Base-by-base conservation (phyloP, 2,888 invertebrate genomes). In the Apoda limacodes region DNA sequence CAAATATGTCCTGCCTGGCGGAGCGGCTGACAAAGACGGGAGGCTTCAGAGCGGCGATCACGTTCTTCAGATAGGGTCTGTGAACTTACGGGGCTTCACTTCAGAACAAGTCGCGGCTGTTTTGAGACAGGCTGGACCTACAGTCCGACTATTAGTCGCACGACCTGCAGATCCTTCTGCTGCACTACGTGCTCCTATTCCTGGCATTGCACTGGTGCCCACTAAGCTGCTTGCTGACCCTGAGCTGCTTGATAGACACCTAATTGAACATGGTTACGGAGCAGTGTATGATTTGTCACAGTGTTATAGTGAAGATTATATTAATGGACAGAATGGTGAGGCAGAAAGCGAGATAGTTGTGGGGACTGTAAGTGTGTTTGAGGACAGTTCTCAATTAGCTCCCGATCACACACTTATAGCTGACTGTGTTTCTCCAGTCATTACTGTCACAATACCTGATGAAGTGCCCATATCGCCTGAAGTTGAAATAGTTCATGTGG, bases 41-140 rank as follows among this genome's bases (percentile, higher is more conserved):
- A 87, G 97, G 30, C 83, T 99, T 45, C 95, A 94, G 71, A 93
- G 96, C 71, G 98, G 98, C 5, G 99, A 99, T 75, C 98, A 99
- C 80, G 92, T 99, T 52, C 84, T 99, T 51, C 98, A 98, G 81
- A 93, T 94, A 50, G 93, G 93, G 25, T 92, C 96, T 48, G 93
- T 98, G 47, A 95, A 95, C 78, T 85, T 98, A 48, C 89, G 96
- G 30, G 98, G 98, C 36, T 94, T 98, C 86, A 94, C 94, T 40
- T 96, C 96, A 30, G 98, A 99, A 71, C 93, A 94, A 75, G 96
- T 97, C 21, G 81, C 82, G 9, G 67, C 82, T 7, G 82, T 82
- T 42, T 70, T 91, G 45, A 82, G 91, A 3, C 92, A 92, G 69
- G 87, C 90, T 10, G 92, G 92, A 20, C 87, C 87, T 20, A 84